Base-by-base conservation (phyloP, 2,888 invertebrate genomes). In the Aradus depressus region DNA sequence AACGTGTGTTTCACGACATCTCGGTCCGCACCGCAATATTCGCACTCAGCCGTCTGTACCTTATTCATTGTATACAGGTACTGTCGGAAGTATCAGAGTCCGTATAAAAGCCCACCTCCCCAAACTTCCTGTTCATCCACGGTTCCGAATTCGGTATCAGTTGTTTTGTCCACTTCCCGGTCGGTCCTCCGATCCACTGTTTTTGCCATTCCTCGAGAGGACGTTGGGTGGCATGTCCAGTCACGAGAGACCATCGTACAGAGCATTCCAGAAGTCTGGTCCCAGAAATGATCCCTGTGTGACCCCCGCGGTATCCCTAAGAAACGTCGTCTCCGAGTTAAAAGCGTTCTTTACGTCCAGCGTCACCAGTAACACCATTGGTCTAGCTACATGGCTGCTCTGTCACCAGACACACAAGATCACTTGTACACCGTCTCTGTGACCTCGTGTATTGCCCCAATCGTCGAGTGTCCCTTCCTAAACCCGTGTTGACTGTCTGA, bases 211-310 rank as follows among this genome's bases (percentile, higher is more conserved):
- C n/a, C n/a, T n/a, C n/a, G n/a, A n/a, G n/a, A n/a, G n/a, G n/a
- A n/a, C n/a, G n/a, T n/a, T n/a, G n/a, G n/a, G n/a, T n/a, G 44
- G 58, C 56, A 58, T 53, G 3, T 52, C 37, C 14, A 50, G 10
- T 0, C 47, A 38, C 12, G 58, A 50, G 16, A 55, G 10, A 6
- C 55, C 56, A 35, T 59, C 56, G 41, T 61, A 61, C 10, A 54
- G 44, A n/a, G 53, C 45, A 48, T 60, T 60, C 58, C 58, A 61
- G 5, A 60, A 51, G 58, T n/a, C n/a, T n/a, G n/a, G n/a, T n/a
- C n/a, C n/a, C n/a, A n/a, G n/a, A n/a, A n/a, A n/a, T n/a, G n/a
- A n/a, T n/a, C n/a, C n/a, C n/a, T n/a, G n/a, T n/a, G n/a, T n/a
- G n/a, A n/a, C 56, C 10, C 26, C 18, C 48, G 58, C 10, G 37